Evolutionary conservation across 2,888 invertebrate genomes (phyloP), one percentile per base, ranked within the genome.

Genomic region (Mechanitis mazaeus): DNA sequence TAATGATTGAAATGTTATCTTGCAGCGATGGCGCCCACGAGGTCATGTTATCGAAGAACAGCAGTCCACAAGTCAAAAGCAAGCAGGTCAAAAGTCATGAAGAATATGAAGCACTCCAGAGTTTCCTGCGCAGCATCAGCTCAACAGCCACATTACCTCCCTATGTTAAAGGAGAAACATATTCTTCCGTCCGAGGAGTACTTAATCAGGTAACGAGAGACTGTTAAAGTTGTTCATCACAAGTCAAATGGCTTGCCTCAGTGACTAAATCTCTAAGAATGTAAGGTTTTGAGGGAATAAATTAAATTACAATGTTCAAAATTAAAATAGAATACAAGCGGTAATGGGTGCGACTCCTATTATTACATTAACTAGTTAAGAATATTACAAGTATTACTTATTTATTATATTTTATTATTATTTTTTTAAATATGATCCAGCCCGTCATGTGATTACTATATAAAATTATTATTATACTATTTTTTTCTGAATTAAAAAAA

Each of bases 111-210:
- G 90, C 91, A 1, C 75, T 91, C 28, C 87, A 90, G 69, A 85
- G 86, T 67, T 91, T 91, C 66, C 79, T 91, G 0, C 85, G 89
- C 61, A 90, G 89, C 70, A 88, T 91, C 74, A 91, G 91, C 66
- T 91, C 91, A 20, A 90, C 90, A 0, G 90, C 90, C 56, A 90
- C 91, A 0, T 77, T 91, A 38, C 91, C 91, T 3, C 89, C 88
- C 1, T 88, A 90, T 68, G 86, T 88, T 28, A 90, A 90, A 68
- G 90, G 90, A 38, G 90, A 90, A 67, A 86, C 85, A 1, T 90
- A 87, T 69, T 91, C 91, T 1, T 89, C 91, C 0, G 71, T 72
- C 1, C 79, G 79, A 60, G 91, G 91, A 12, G 89, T 91, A 1
- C 77, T 90, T n/a, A 89, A 90, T 66, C 91, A 91, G 84, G 91